Evolutionary conservation across 2,888 invertebrate species (phyloP), one percentile per base, ranked within the genome.

Genomic region (Marronus borbonicus): DNA sequence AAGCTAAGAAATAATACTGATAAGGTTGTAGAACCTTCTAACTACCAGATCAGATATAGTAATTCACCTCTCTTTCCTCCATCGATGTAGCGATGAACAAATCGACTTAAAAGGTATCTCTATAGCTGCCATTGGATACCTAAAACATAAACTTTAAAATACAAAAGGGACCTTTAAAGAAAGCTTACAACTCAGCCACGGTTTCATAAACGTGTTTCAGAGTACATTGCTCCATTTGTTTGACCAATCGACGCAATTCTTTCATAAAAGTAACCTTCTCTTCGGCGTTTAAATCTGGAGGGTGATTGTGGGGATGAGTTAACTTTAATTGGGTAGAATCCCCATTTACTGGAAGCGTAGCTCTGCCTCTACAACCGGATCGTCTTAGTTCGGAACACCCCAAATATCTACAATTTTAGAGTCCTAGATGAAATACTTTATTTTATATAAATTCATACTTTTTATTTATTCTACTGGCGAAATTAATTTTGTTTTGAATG

Each of bases 231-330:
- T 58, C 62, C 79, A 79, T 79, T 44, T 65, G 39, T 14, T 69
- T 65, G 3, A 84, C 85, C 2, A 85, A 85, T n/a, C 78, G 80
- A 76, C 84, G 86, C 64, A 87, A 81, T 74, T 84, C 84, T 72
- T 82, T 83, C 7, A 86, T 77, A 77, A 87, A 87, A 0, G 81
- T 81, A 55, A 86, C 84, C 79, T 84, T 85, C 68, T 86, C 85
- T 75, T 83, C 84, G 2, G 85, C 86, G 76, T 85, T 84, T 24
- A 83, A 74, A 81, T 87, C 86, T 0, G 86, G 86, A 1, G 86
- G 86, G 80, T 87, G 87, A 80, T 87, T 87, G 76, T 87, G 86
- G 8, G 83, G 83, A 79, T 85, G 83, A 7, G 86, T 86, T 64
- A 86, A 78, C 81, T 83, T 84, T 65, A 87, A 78, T 68, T 83